A percentile compares a stretch with the other conserved stretches of the same genome.
phyloP scores from a whole-genome alignment of 2,888 invertebrate genomes.

The Drosophila meridiana region DNA sequence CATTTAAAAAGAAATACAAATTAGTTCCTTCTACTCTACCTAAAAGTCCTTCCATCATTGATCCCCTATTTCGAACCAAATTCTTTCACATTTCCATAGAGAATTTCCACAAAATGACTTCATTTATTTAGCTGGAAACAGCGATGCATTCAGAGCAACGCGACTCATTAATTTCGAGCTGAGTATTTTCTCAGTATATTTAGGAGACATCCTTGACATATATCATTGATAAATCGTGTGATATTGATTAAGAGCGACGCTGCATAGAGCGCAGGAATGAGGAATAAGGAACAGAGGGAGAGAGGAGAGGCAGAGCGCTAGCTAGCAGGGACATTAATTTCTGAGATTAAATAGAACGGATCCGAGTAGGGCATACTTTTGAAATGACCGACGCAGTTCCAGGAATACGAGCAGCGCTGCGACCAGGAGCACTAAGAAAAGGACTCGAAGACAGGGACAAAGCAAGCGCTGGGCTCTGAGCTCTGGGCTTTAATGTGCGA shows the following conservation, averaged over 20 bases:
- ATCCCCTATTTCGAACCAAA: neutral
- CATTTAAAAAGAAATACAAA: neutral
- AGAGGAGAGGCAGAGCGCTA: neutral
- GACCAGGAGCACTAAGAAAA: constrained; percentile 39
- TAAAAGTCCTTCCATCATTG: neutral
- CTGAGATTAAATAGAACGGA: constrained; percentile 48
- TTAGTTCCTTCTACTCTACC: neutral
- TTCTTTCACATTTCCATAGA: neutral
- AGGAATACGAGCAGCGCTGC: constrained; percentile 44
- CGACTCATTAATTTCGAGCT: constrained; percentile 43
- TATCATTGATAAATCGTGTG: constrained; percentile 62
- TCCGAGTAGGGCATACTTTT: constrained; percentile 65
- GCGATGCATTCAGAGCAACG: constrained; percentile 22
- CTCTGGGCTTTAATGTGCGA: constrained; percentile 77
- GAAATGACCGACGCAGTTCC: constrained; percentile 75
- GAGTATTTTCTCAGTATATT: constrained; percentile 8
- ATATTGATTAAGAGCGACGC: constrained; percentile 62
- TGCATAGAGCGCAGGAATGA: neutral
- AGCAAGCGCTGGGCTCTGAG: constrained; percentile 43
- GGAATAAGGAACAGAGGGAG: neutral
- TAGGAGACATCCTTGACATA: constrained; percentile 15
- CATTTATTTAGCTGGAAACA: constrained; percentile 15
- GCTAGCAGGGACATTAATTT: constrained; percentile 57
- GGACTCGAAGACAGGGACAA: constrained; percentile 46
- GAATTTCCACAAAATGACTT: neutral